Evolutionary conservation across 1,140 invertebrate genomes (phyloP), one percentile per base, ranked within the genome.

Genomic region (Eurosta solidaginis): DNA sequence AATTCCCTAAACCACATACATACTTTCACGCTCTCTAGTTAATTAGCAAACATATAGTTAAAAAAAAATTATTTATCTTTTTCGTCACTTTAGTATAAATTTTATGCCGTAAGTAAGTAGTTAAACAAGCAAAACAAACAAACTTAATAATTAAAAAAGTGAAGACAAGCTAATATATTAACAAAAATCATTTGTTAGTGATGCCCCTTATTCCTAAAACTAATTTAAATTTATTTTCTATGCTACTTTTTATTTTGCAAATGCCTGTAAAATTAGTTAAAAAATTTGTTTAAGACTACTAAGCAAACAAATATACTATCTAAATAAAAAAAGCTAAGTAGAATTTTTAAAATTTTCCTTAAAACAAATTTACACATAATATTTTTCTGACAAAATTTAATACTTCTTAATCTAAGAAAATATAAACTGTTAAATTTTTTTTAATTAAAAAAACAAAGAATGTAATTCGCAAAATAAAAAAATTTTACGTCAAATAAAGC

Each of bases 241-340:
- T 33, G 59, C 59, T 68, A 68, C n/a, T 68, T 68, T 68, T 68
- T 68, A 68, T 68, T 68, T 59, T 22, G n/a, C n/a, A n/a, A n/a
- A 68, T 68, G 12, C 59, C 36, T 59, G n/a, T 22, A 59, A 40
- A 68, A 20, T 42, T 68, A 68, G 59, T 68, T 68, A 36, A 68
- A 68, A 36, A 40, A 68, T 68, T 59, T 33, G 14, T 33, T 68
- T 20, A 27, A 36, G n/a, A n/a, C n/a, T n/a, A n/a, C n/a, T n/a
- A 36, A 36, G 3, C 33, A 9, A 68, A n/a, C 14, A 40, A 36
- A 68, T 1, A 42, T 17, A 68, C 7, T 9, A 68, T 40, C 22
- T 17, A 68, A 68, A 59, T 59, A 10, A 20, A 40, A 22, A 40
- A 68, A 54, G 20, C 12, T 54, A 2, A 68, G n/a, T n/a, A n/a